Evolutionary conservation across 1,140 invertebrate species (phyloP).

Genomic region (Drosophila arawakana): DNA sequence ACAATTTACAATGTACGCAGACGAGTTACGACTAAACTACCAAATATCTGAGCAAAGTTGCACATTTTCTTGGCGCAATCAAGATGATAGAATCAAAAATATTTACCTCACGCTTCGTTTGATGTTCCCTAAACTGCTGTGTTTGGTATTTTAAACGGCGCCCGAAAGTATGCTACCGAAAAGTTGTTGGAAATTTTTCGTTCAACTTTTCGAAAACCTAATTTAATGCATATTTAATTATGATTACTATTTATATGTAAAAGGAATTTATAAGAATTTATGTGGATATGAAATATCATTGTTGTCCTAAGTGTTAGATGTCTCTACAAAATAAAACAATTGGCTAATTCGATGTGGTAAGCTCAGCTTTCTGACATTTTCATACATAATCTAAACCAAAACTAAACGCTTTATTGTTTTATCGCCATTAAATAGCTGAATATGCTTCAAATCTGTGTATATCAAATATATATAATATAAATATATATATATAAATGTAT

Average conservation of each 20-base stretch:
- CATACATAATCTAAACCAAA: constrained; percentile 8
- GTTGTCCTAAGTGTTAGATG: constrained; percentile 77
- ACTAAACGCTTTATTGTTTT: constrained; percentile 35
- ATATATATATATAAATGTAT: constrained; percentile 28
- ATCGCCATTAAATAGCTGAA: constrained; percentile 40
- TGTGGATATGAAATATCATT: constrained; percentile 81
- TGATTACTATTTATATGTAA: constrained; percentile 26
- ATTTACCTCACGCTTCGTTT: constrained; percentile 16
- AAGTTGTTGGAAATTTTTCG: constrained; percentile 1
- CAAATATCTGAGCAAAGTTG: constrained; percentile 18
- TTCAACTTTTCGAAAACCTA: constrained; percentile 12
- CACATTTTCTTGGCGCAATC: constrained; percentile 1
- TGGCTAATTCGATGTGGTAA: constrained; percentile 37
- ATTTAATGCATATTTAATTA: constrained; percentile 24
- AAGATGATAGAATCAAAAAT: constrained; percentile 17
- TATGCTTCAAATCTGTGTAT: constrained; percentile 70
- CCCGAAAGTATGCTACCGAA: constrained; percentile 13
- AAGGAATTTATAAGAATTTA: constrained; percentile 64
- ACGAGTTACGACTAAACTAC: constrained; percentile 1
- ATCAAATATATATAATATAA: constrained; percentile 53
- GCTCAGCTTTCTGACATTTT: constrained; percentile 51
- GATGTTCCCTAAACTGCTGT: constrained; percentile 3
- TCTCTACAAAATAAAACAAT: constrained; percentile 11
- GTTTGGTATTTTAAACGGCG: constrained; percentile 9
- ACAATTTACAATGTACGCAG: not conserved